Conservation (phyloP, 1,140 invertebrate genomes). For the Diachasmimorpha longicaudata region DNA sequence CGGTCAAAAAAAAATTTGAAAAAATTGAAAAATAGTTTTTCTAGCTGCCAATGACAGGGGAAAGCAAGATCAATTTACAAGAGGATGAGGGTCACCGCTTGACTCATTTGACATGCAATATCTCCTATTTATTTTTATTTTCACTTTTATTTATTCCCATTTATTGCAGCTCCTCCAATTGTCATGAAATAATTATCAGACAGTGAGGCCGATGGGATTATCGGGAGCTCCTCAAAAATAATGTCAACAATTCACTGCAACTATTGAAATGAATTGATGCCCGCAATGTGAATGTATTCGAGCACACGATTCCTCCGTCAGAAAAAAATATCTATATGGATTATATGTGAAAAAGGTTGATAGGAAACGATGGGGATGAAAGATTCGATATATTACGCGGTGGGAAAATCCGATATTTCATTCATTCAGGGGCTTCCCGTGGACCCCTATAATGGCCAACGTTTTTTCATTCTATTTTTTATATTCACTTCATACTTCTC, state of each 20-base stretch:
- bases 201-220: too few relatives aligned
- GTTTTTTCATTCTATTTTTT: not conserved
- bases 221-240: not conserved
- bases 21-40: too few relatives aligned
- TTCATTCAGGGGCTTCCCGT: not conserved
- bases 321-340: not conserved
- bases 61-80: too few relatives aligned
- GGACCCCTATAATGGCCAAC: not conserved
- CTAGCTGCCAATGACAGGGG: too few relatives aligned
- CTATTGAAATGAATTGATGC: not conserved
- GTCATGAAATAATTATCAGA: too few relatives aligned
- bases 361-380: not conserved
- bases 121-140: too few relatives aligned
- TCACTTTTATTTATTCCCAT: too few relatives aligned
- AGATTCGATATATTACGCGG: not conserved
- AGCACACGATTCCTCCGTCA: not conserved
- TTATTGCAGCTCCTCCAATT: too few relatives aligned
- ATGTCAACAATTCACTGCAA: not conserved
- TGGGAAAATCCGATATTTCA: not conserved
- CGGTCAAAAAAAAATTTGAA: too few relatives aligned
- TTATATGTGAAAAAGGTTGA: not conserved
- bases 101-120: too few relatives aligned
- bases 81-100: too few relatives aligned
- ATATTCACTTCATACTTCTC: not conserved
- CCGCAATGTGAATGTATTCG: not conserved